phyloP scores from a whole-genome alignment of 1,140 invertebrate genomes.

The Pachyrhynchus sulphureomaculatus region DNA sequence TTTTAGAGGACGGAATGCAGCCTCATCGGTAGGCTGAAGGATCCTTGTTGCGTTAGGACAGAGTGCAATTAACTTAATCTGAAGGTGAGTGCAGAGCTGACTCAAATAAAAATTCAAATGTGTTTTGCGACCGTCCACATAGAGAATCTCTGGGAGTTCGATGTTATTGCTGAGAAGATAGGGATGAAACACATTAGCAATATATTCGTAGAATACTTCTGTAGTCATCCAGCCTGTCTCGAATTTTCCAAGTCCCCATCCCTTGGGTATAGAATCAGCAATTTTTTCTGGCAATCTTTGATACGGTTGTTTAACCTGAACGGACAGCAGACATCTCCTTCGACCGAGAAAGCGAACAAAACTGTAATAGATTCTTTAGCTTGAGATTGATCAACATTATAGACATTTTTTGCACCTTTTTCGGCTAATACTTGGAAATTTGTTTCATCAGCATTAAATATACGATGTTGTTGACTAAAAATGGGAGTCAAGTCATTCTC shows the following conservation, averaged over 20 bases:
- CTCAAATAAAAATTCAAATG: slow-evolving; percentile 32
- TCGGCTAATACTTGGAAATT: slow-evolving; percentile 42
- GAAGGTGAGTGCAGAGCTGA: too few species aligned
- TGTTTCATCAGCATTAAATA: slow-evolving; percentile 50
- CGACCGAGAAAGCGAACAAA: too few species aligned
- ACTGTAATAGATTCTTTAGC: too few species aligned
- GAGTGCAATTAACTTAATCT: slow-evolving; percentile 4
- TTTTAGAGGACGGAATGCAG: slow-evolving; percentile 25
- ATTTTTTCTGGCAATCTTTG: slow-evolving; percentile 33
- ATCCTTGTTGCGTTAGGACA: slow-evolving; percentile 16
- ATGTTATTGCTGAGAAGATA: slow-evolving; percentile 41
- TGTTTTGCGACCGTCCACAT: slow-evolving; percentile 47
- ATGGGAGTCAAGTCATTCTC: slow-evolving; percentile 33
- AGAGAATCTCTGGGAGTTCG: slow-evolving; percentile 45
- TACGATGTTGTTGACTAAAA: slow-evolving; percentile 37
- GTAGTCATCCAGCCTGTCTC: slow-evolving; percentile 51
- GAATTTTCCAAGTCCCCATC: too few species aligned
- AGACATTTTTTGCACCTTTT: slow-evolving; percentile 44
- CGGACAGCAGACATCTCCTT: too few species aligned
- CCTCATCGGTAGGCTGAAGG: slow-evolving; percentile 21
- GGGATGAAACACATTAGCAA: too few species aligned
- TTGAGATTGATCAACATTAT: slow-evolving; percentile 38
- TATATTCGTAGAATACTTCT: too few species aligned
- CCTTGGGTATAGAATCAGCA: too few species aligned
- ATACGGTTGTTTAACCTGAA: slow-evolving; percentile 36